Percentiles rank a stretch among this genome's conserved stretches.
These are phyloP conservation scores for Gymnocypris eckloni DNA, from an alignment of 2,797 vertebrate genomes.

Conservation along the genomic window DNA sequence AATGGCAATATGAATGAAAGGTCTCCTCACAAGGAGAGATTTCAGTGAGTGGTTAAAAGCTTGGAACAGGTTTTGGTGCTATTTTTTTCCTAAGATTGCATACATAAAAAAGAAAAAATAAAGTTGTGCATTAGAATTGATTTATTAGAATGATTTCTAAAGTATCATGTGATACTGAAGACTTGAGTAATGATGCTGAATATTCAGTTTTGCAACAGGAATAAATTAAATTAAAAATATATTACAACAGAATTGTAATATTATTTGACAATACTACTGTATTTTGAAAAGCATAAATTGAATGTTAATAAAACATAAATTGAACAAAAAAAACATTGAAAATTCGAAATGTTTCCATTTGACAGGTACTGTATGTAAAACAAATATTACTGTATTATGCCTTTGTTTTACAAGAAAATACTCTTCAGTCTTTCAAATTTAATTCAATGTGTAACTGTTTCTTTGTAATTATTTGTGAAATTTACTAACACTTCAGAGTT, in stretches of 20 bases:
- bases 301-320: too few species aligned
- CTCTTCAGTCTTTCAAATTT: neutral
- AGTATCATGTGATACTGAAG: neutral
- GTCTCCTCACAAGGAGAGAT: neutral
- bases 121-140: too few species aligned
- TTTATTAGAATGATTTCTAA: neutral
- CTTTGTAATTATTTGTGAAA: too few species aligned
- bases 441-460: too few species aligned
- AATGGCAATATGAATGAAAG: constrained; percentile 7
- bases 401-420: neutral
- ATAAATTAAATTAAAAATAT: neutral
- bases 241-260: neutral
- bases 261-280: neutral
- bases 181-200: neutral
- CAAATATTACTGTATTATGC: neutral
- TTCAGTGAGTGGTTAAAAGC: constrained; percentile 10
- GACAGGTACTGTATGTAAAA: neutral
- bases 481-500: neutral
- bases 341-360: neutral
- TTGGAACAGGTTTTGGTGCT: constrained; percentile 28
- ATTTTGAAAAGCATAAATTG: neutral
- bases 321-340: neutral
- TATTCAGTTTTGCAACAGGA: neutral
- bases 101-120: neutral
- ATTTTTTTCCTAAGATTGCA: neutral